A percentile compares a stretch with the other conserved stretches of the same genome.
Evolutionary conservation across 2,888 invertebrate genomes (phyloP).

Genomic region (Nasonovia ribisnigri): DNA sequence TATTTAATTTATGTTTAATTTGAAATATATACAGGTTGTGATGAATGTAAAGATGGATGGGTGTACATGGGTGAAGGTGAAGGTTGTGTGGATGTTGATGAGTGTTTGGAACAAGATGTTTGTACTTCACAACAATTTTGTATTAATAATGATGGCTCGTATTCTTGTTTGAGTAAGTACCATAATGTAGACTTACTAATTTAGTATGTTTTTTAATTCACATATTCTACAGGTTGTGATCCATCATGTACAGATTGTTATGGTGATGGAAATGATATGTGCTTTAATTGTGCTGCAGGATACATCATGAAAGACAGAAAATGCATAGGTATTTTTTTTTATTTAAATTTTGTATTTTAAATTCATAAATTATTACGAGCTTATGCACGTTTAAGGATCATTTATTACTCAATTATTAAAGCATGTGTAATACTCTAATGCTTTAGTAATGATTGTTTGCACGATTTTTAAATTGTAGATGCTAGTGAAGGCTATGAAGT

Average conservation of each 20-base stretch:
- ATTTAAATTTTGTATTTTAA: not conserved
- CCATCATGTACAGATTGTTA: constrained; percentile 85
- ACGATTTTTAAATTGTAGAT: constrained; percentile 60
- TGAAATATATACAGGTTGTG: constrained; percentile 72
- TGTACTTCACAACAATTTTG: constrained; percentile 83
- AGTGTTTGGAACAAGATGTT: constrained; percentile 75
- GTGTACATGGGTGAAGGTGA: constrained; percentile 76
- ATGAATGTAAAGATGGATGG: constrained; percentile 81
- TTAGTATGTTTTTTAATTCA: not conserved
- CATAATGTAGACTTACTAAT: constrained; percentile 43
- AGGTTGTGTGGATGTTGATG: constrained; percentile 88
- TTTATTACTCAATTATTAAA: not conserved
- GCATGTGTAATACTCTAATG: constrained; percentile 43
- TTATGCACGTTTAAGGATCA: constrained; percentile 30
- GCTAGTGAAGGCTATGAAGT: constrained; percentile 47
- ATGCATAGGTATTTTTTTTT: constrained; percentile 78
- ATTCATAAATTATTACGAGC: not conserved
- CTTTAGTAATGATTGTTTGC: constrained; percentile 53
- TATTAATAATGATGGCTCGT: constrained; percentile 89
- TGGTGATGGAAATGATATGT: constrained; percentile 94
- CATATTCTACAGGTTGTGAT: constrained; percentile 77
- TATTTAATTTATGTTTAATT: not conserved
- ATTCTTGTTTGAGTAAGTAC: constrained; percentile 76
- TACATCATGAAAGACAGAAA: constrained; percentile 76
- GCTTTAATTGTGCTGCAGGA: constrained; percentile 82